Evolutionary conservation across 1,140 invertebrate genomes (phyloP).

Genomic region (Zaprionus nigranus): DNA sequence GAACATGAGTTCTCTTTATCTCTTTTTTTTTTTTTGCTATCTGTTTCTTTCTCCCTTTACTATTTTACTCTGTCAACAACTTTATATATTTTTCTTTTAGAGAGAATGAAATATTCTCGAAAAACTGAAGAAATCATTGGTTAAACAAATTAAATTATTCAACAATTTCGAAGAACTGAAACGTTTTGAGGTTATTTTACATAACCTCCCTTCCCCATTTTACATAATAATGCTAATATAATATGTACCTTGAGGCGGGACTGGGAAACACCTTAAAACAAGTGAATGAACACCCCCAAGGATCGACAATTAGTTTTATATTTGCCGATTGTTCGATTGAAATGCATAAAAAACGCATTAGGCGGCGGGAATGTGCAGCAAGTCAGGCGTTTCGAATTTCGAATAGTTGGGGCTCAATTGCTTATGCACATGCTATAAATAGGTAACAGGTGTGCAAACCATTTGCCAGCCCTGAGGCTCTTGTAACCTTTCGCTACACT

Average conservation of each 20-base stretch:
- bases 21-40: too few relatives aligned
- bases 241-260: not conserved
- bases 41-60: too few relatives aligned
- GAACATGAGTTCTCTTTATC: too few relatives aligned
- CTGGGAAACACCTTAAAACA: not conserved
- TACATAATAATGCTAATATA: not conserved
- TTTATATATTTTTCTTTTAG: too few relatives aligned
- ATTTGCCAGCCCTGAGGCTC: not conserved
- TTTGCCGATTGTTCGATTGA: not conserved
- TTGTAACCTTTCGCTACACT: not conserved
- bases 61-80: too few relatives aligned
- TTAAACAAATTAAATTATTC: too few relatives aligned
- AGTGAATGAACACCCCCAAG: not conserved
- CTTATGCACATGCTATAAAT: not conserved
- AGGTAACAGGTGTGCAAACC: not conserved
- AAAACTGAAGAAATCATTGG: too few relatives aligned
- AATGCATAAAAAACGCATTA: constrained; percentile 8
- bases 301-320: not conserved
- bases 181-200: not conserved
- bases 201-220: not conserved
- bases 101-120: too few relatives aligned
- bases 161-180: too few relatives aligned
- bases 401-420: not conserved
- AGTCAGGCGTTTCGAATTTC: not conserved
- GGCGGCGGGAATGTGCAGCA: constrained; percentile 1